These are phyloP conservation scores for Nephrotoma flavescens DNA, from an alignment of 2,888 invertebrate species.

Conservation along the genomic window DNA sequence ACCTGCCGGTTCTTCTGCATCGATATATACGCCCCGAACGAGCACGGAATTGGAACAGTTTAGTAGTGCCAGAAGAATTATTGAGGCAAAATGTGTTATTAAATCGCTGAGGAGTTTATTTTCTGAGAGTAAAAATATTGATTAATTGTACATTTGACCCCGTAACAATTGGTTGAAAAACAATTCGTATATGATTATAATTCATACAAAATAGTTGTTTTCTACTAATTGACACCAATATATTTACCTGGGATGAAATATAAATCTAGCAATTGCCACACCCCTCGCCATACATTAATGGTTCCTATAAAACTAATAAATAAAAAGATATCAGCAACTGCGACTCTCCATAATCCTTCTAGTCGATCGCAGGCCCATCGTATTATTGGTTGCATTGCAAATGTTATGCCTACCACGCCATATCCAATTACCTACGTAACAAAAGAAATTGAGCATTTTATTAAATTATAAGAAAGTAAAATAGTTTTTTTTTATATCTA, in stretches of 20 bases:
- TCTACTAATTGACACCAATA: background rate
- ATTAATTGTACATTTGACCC: slow-evolving; percentile 25
- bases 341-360: slow-evolving; percentile 48
- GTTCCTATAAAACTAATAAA: slow-evolving; percentile 65
- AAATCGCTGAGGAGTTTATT: slow-evolving; percentile 60
- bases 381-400: slow-evolving; percentile 58
- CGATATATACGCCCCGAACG: slow-evolving; percentile 76
- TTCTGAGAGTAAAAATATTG: slow-evolving; percentile 31
- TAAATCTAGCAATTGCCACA: slow-evolving; percentile 67
- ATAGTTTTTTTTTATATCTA: background rate
- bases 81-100: slow-evolving; percentile 62
- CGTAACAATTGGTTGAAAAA: slow-evolving; percentile 39
- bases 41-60: slow-evolving; percentile 78
- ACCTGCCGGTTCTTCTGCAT: slow-evolving; percentile 69
- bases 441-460: background rate
- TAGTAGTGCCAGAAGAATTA: slow-evolving; percentile 57
- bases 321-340: slow-evolving; percentile 62
- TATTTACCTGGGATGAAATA: slow-evolving; percentile 53
- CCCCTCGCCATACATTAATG: slow-evolving; percentile 77
- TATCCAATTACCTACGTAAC: slow-evolving; percentile 45
- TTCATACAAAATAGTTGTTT: too few relatives aligned
- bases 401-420: slow-evolving; percentile 52
- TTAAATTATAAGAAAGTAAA: background rate
- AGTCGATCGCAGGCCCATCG: slow-evolving; percentile 53
- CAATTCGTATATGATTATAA: too few relatives aligned